Evolutionary conservation across 1,140 invertebrate species (phyloP), one percentile per base, ranked within the genome.

Genomic region (Zaprionus kolodkinae): DNA sequence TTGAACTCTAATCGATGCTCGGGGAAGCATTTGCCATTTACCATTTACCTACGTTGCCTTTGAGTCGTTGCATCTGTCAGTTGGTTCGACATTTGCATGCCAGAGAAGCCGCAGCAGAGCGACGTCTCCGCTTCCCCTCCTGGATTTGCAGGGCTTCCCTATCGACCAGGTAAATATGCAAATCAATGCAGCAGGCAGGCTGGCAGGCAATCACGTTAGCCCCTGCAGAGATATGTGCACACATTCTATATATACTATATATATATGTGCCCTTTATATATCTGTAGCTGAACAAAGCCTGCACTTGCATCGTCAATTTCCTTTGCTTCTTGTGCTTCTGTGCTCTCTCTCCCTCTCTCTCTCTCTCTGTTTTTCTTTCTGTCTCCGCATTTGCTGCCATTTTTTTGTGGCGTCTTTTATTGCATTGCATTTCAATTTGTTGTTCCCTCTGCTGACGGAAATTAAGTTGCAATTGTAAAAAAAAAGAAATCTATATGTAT

Each of bases 151-250:
- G 6, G 21, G 21, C 21, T 21, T 21, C 21, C 21, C 21, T 21
- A 10, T n/a, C 12, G 38, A 59, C n/a, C 75, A 71, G 50, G 85
- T 85, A 81, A 89, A 89, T 81, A 88, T 89, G 80, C 78, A 88
- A 88, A 88, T 89, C 78, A 81, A 84, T 88, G 78, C 69, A 88
- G 74, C 66, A 48, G 38, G 36, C n/a, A 71, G 61, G 71, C 63
- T 56, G 38, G 21, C n/a, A 73, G 61, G 75, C 81, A 88, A 81
- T 88, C 85, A 85, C 74, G 78, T 89, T 60, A 40, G 15, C 61
- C 61, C 43, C 55, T 54, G 35, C 70, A 78, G 45, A 17, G 10
- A 50, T 21, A 50, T 50, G 21, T 25, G 7, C 9, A 11, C 6
- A 48, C 6, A 21, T 3, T 40, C 0, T 4, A 40, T 3, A 40